Evolutionary conservation across 2,888 invertebrate species (phyloP), one percentile per base, ranked within the genome.

Genomic region (Harpagoxenus sublaevis): DNA sequence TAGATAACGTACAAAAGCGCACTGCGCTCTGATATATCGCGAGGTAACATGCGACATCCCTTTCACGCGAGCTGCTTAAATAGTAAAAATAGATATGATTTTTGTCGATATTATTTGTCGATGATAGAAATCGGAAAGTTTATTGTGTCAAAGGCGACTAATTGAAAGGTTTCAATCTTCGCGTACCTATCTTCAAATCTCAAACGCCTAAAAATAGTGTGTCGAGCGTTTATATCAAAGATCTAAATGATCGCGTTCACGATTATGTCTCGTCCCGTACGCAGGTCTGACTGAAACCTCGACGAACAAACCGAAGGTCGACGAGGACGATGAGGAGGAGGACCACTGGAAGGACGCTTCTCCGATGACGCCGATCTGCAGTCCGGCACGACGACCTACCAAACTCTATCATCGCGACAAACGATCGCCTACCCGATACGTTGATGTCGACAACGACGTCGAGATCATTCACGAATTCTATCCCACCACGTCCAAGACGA

Each of bases 291-390:
- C 88, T 8, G 91, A 86, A 51, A 75, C 86, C 66, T 91, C 88
- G 9, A 87, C 74, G 82, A 89, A 89, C 81, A 89, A 89, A 42
- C 90, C 85, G 60, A 91, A 89, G 0, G 75, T 86, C 15, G 90
- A 89, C 63, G 87, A 86, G 5, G 86, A 82, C 48, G 74, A 84
- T 31, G 86, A 91, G 31, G 89, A 91, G 1, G 87, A 91, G 39
- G 89, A 91, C 1, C 86, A 92, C 23, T 91, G 90, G 90, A 91
- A 91, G 74, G 92, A 92, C 45, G 92, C 92, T 0, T 92, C 90
- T 0, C 90, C 92, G 8, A 8, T 83, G 88, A 94, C 85, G 84
- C 94, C 84, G 39, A 93, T 73, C 87, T 93, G 73, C 90, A 93
- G 86, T 75, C 93, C 87, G 62, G 71, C 88, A 9, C 91, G 84